Evolutionary conservation across 1,140 invertebrate genomes (phyloP), one percentile per base, ranked within the genome.

Genomic region (Drosophila subobscura): DNA sequence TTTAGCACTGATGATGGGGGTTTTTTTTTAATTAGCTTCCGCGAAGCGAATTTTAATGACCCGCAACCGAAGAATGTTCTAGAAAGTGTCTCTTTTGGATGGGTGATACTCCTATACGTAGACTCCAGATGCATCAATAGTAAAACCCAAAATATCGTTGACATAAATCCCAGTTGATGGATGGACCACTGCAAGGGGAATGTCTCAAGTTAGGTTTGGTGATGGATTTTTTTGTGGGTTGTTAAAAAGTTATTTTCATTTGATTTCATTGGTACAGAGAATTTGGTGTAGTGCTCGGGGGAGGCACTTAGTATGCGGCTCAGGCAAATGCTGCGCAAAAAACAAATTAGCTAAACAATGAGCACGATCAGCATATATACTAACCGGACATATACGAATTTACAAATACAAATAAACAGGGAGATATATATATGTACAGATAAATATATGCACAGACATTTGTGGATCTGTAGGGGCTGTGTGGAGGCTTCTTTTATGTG

Each of bases 261-360:
- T 80, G 79, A 76, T 72, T 85, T 54, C 72, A 53, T 66, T 37
- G 29, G 29, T 33, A 3, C 29, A 12, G 33, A 37, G 33, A 37
- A 1, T 37, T 10, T 37, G 10, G 8, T 10, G 58, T 63, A 29
- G 76, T 55, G 61, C 59, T 65, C 55, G 37, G 49, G 50, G 27
- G 37, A 46, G 53, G 23, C 42, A 57, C 61, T 84, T 84, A 66
- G 42, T 80, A 84, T 84, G 77, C 79, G 63, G 59, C 41, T 49
- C 79, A 84, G 66, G 74, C 58, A 80, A 80, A 60, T 63, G 81
- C 80, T 77, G 81, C 68, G 80, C 81, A 77, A 86, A 84, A 84
- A 52, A 59, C 49, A 37, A 37, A 37, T 37, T 10, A 37, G 33
- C 77, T 79, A 80, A 86, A 86, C 81, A 85, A 85, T 85, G 77